Base-by-base conservation (phyloP, 2,888 invertebrate genomes). In the Xanthorhoe spadicearia region DNA sequence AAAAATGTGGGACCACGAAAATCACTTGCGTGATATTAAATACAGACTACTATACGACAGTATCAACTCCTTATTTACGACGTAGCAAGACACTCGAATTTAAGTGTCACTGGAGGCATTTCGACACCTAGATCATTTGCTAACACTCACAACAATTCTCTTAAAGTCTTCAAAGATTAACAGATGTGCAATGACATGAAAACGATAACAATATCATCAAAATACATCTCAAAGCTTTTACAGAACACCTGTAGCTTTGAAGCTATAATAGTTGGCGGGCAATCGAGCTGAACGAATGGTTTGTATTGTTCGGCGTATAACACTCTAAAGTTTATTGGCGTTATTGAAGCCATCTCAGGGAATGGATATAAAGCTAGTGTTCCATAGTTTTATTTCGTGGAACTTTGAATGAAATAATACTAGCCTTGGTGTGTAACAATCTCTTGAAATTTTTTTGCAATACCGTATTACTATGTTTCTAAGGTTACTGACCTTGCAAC, bases 401-500 rank as follows among this genome's bases (percentile, higher is more conserved):
- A 52, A 52, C 46, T 50, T 49, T 56, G n/a, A 52, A 55, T 59
- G 19, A 43, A 38, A 38, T 10, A 13, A 43, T 13, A 43, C 2
- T 1, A 23, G 23, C 23, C 10, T 43, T 13, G 3, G 1, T 43
- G 10, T 13, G 1, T 7, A 13, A 1, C 48, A 15, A 48, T 17
- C 17, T 48, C 13, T 17, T 17, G 1, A 17, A 48, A 7, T 7
- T 15, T 17, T 8, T 48, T 48, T 15, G 15, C 15, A 15, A 48
- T 48, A 15, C 15, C 4, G 7, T 2, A 15, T 48, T 17, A 8
- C 2, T 13, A 10, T 48, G 48, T 48, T 49, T 1, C 8, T 23
- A 49, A 18, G 48, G 2, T 15, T 52, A 86, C 95, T 94, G 84
- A 97, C 97, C 97, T 95, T 98, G 98, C 80, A 98, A 93, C 85